Base-by-base conservation (phyloP, 2,888 invertebrate species). In the Rotaria macrura region DNA sequence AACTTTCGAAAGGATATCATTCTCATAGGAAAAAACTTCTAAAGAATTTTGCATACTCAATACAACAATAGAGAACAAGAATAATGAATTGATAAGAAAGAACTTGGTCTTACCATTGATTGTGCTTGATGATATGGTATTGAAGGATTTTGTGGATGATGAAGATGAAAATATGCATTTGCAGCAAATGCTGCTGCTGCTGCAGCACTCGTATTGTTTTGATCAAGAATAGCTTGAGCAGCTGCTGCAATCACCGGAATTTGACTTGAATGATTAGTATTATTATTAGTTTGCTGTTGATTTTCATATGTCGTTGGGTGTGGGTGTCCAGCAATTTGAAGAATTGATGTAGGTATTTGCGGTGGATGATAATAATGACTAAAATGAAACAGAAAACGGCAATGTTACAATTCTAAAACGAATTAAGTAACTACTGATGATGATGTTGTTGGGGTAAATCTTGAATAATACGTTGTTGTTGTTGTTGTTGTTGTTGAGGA, bases 161-260 rank as follows among this genome's bases (percentile, higher is more conserved):
- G 57, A 57, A 25, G 34, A 65, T 34, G 65, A 65, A 34, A 65
- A n/a, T 34, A 65, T 14, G 65, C 34, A 65, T 65, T 65, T 29
- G 65, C 65, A 65, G 65, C 65, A 65, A 65, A 29, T 65, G 65
- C 65, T 5, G 65, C 65, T 65, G 65, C 65, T 5, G 65, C 65
- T 14, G 65, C 65, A 65, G 57, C 57, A 52, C 23, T 23, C 12
- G 65, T 34, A 65, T 65, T 65, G n/a, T 65, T 65, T 65, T 65
- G 65, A 34, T 65, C 65, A 65, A 65, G 65, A 65, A 65, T 65
- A 17, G 65, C 65, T 65, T 65, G 65, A 65, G 65, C 65, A 65
- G 65, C 65, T 29, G 65, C 65, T 65, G 65, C 65, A 65, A 65
- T 65, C 65, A 65, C 65, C 65, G 65, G 65, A 65, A 65, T 65